Base-by-base conservation (phyloP, 2,797 vertebrate genomes). In the Thaleichthys pacificus region DNA sequence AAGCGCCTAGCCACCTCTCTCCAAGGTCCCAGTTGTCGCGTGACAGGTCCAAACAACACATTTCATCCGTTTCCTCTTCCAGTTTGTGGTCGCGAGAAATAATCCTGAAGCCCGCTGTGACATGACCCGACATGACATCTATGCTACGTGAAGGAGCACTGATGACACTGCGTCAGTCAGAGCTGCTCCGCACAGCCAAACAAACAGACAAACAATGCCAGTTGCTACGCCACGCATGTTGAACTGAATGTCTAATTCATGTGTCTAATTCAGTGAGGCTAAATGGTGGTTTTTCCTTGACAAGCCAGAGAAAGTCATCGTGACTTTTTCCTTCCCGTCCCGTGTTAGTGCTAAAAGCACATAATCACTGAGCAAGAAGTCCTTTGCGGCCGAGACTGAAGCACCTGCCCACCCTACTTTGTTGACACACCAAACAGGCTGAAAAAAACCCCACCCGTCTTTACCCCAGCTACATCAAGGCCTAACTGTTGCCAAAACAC, bases 341-440 rank as follows among this genome's bases (percentile, higher is more conserved):
- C 24, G 57, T 42, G 56, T 61, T 26, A 26, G 35, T 3, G 69
- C 17, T 49, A 21, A 11, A 62, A 51, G 35, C 60, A n/a, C 2
- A 26, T 15, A 4, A 17, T 51, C 11, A 3, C 49, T 51, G 49
- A 51, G 49, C 11, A 51, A 17, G 49, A 12, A 51, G 12, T 51
- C 14, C 49, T 51, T 17, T 1, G 2, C 17, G 14, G 49, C 14
- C 17, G 49, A 60, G 32, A n/a, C 47, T 56, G 9, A 21, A 26
- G 30, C 69, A 7, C 61, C 61, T 28, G 22, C 2, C 56, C 68
- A 49, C 8, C 38, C 54, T 49, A 51, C 21, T 11, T 2, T 66
- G 54, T 67, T 66, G 21, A 66, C 71, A 60, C 21, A 72, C 19
- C 51, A 66, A 66, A 66, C 8, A 6, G 26, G 56, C 51, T 22